A percentile compares a stretch with the other conserved stretches of the same genome.
Evolutionary conservation across 1,140 invertebrate genomes (phyloP).

Genomic region (Dreissena polymorpha): DNA sequence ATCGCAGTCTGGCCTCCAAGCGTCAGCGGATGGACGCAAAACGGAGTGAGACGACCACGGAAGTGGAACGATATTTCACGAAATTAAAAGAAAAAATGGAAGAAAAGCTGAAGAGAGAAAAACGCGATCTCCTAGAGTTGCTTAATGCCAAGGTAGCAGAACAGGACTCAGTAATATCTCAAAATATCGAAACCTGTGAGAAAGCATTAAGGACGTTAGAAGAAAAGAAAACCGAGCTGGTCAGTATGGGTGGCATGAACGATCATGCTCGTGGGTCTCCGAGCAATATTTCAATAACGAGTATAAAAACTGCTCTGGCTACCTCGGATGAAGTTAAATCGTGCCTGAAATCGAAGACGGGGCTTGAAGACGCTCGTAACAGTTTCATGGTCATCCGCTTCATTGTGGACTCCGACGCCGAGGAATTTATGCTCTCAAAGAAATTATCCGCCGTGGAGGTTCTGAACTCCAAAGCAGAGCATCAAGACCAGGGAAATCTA

Average conservation of each 20-base stretch:
- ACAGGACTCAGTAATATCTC: slow-evolving; percentile 18
- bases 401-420: slow-evolving; percentile 40
- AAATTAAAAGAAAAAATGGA: slow-evolving; percentile 8
- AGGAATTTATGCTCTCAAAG: slow-evolving; percentile 31
- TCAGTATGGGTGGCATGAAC: neutral
- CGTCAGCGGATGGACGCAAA: slow-evolving; percentile 39
- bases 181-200: slow-evolving; percentile 21
- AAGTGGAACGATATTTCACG: slow-evolving; percentile 40
- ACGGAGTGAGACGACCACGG: slow-evolving; percentile 24
- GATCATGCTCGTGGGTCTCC: neutral
- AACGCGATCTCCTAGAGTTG: slow-evolving; percentile 17
- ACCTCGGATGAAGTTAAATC: slow-evolving; percentile 8
- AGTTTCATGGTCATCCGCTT: slow-evolving; percentile 44
- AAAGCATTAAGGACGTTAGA: neutral
- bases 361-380: slow-evolving; percentile 8
- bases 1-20: slow-evolving; percentile 21
- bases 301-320: slow-evolving; percentile 2
- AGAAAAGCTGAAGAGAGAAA: slow-evolving; percentile 30
- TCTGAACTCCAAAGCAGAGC: slow-evolving; percentile 9
- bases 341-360: neutral
- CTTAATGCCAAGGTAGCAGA: slow-evolving; percentile 35
- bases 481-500: neutral
- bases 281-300: neutral
- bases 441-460: slow-evolving; percentile 39
- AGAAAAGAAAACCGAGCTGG: slow-evolving; percentile 9